phyloP scores from a whole-genome alignment of 1,140 invertebrate genomes.

The Rhopalosiphum maidis region DNA sequence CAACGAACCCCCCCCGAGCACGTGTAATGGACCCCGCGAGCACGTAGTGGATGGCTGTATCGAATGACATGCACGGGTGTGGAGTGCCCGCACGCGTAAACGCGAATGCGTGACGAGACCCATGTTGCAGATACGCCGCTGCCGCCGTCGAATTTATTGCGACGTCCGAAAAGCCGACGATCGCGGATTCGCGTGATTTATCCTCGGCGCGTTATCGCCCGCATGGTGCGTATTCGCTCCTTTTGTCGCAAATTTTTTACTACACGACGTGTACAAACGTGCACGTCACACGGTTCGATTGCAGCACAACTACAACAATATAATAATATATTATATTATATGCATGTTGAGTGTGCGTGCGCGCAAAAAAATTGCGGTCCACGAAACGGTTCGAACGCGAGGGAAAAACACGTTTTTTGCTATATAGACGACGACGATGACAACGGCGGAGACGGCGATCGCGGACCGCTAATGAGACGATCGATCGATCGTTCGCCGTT shows the following conservation, averaged over 20 bases:
- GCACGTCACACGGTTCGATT: not conserved
- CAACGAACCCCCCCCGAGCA: not conserved
- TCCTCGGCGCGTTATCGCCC: not conserved
- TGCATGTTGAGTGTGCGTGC: not conserved
- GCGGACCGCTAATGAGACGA: not conserved
- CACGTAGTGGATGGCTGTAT: slow-evolving; percentile 8
- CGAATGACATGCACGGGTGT: slow-evolving; percentile 21
- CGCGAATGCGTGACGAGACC: slow-evolving; percentile 50
- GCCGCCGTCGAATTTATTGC: slow-evolving; percentile 42
- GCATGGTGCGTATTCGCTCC: not conserved
- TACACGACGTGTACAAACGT: slow-evolving; percentile 20
- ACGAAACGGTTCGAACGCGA: not conserved
- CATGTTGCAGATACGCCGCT: slow-evolving; percentile 21
- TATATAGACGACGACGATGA: not conserved
- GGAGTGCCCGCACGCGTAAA: not conserved
- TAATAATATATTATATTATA: not conserved
- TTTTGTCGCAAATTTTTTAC: not conserved
- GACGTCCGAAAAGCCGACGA: slow-evolving; percentile 40
- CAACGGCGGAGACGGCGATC: not conserved
- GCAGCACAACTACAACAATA: not conserved
- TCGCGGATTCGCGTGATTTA: slow-evolving; percentile 47
- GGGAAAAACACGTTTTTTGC: not conserved
- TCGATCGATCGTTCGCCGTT: not conserved
- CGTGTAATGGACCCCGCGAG: not conserved
- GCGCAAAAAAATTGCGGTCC: not conserved